These are phyloP conservation scores for Aix galericulata DNA, from an alignment of 2,113 vertebrate genomes.

Conservation along the genomic window DNA sequence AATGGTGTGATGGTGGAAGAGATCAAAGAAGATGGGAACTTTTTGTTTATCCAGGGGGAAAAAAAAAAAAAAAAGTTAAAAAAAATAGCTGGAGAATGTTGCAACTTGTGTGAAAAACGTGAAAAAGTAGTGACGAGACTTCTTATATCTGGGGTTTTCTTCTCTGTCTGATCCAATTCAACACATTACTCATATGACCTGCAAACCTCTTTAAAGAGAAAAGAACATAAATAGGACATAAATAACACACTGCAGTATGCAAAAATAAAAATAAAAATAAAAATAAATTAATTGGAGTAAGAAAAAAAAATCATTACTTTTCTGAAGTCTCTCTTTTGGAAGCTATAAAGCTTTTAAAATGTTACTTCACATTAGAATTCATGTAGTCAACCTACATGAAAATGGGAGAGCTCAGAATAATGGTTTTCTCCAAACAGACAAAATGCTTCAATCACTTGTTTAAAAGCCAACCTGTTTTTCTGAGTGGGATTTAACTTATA, in stretches of 20 bases:
- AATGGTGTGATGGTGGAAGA: accelerated
- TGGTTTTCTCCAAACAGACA: neutral
- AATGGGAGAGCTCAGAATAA: neutral
- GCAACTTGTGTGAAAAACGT: neutral
- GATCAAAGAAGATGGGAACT: neutral
- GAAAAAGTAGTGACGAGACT: neutral
- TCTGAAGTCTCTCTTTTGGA: neutral
- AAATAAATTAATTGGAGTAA: neutral
- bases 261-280: neutral
- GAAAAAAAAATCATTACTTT: neutral
- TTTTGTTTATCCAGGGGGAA: neutral
- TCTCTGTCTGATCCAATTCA: neutral
- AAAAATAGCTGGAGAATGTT: neutral
- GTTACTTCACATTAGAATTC: neutral
- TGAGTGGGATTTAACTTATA: neutral
- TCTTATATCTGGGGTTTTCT: neutral
- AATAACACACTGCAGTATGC: neutral
- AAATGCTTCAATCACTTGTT: neutral
- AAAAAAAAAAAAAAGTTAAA: neutral
- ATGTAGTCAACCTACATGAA: neutral
- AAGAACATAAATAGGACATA: neutral
- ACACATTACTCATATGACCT: neutral
- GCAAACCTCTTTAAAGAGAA: neutral
- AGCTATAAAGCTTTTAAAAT: neutral
- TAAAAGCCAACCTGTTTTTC: conserved; percentile 24